Conservation (phyloP, 2,797 vertebrate species). For the Manis javanica region DNA sequence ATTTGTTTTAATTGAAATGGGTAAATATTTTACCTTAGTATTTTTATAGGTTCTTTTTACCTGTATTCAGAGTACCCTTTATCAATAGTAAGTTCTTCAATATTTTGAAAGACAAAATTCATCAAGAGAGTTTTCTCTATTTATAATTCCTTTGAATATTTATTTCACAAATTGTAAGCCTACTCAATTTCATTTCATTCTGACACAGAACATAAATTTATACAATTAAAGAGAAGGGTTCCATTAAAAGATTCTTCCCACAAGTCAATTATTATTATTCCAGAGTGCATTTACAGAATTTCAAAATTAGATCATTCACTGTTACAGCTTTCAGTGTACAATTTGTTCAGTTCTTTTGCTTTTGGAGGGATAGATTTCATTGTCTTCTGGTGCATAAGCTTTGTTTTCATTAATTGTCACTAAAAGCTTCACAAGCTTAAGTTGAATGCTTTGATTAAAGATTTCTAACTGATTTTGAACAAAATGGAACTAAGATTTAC, state of each 20-base stretch:
- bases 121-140: neutral
- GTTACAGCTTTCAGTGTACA: neutral
- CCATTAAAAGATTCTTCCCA: neutral
- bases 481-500: neutral
- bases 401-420: conserved; percentile 45
- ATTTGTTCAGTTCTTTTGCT: conserved; percentile 28
- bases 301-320: conserved; percentile 35
- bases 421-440: conserved; percentile 31
- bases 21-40: neutral
- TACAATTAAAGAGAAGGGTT: neutral
- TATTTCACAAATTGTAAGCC: neutral
- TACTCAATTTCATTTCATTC: neutral
- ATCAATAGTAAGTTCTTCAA: neutral
- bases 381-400: neutral
- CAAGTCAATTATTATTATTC: neutral
- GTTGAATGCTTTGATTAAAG: conserved; percentile 1
- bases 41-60: neutral
- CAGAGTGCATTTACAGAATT: neutral
- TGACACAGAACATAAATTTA: conserved; percentile 6
- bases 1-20: neutral
- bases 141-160: conserved; percentile 21
- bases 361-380: conserved; percentile 16
- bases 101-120: conserved; percentile 42
- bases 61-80: neutral
- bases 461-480: conserved; percentile 28